These are phyloP conservation scores for Cossypha caffra DNA, from an alignment of 2,797 vertebrate genomes.

Conservation along the genomic window DNA sequence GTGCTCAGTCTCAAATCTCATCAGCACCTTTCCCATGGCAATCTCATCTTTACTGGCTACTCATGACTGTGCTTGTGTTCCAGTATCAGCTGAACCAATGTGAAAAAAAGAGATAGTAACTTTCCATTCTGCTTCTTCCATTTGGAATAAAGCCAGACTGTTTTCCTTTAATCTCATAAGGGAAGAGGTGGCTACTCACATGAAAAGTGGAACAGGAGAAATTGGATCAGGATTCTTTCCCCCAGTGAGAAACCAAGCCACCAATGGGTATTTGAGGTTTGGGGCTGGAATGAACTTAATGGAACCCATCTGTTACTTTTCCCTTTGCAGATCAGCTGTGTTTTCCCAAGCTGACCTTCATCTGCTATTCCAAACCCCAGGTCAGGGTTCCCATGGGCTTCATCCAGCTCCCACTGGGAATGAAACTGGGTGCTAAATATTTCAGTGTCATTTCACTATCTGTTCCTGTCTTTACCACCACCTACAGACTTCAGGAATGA, in stretches of 20 bases:
- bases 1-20: background rate
- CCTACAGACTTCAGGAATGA: conserved; percentile 54
- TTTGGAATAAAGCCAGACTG: background rate
- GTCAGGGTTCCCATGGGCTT: conserved; percentile 13
- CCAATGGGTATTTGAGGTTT: conserved; percentile 10
- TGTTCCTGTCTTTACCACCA: conserved; percentile 45
- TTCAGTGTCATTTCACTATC: conserved; percentile 42
- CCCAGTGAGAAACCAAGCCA: background rate
- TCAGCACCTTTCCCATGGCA: background rate
- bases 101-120: background rate
- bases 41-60: background rate
- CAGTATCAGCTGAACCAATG: background rate
- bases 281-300: background rate
- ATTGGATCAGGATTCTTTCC: conserved; percentile 12
- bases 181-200: background rate
- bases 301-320: conserved; percentile 35
- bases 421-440: conserved; percentile 19
- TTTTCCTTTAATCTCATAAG: background rate
- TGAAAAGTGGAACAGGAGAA: conserved; percentile 13
- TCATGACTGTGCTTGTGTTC: background rate
- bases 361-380: conserved; percentile 48
- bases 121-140: background rate
- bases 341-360: conserved; percentile 56
- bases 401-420: conserved; percentile 5
- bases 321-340: conserved; percentile 43